A percentile compares a stretch with the other conserved stretches of the same genome.
Evolutionary conservation across 1,140 invertebrate species (phyloP).

Genomic region (Onthophagus taurus): DNA sequence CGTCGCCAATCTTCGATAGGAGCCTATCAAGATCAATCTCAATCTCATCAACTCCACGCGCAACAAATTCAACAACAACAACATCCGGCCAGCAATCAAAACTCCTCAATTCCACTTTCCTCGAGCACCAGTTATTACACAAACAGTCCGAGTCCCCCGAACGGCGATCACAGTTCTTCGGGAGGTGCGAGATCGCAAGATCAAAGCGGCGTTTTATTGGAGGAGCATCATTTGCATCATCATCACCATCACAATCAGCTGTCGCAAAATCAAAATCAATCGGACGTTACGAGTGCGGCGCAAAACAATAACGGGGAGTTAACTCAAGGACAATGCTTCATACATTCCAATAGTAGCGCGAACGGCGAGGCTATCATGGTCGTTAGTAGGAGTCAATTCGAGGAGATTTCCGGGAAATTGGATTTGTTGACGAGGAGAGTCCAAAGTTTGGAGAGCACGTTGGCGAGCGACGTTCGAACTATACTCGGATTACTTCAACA

Average conservation of each 20-base stretch:
- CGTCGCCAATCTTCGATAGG: slow-evolving; percentile 49
- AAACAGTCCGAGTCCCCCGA: slow-evolving; percentile 35
- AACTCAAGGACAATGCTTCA: slow-evolving; percentile 17
- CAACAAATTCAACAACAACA: slow-evolving; percentile 12
- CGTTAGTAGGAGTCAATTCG: slow-evolving; percentile 37
- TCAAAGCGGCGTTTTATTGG: not conserved
- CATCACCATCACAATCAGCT: slow-evolving; percentile 11
- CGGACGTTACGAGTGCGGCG: not conserved
- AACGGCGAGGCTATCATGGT: slow-evolving; percentile 30
- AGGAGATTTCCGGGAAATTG: slow-evolving; percentile 48
- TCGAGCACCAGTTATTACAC: slow-evolving; percentile 38
- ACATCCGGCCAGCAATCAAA: slow-evolving; percentile 14
- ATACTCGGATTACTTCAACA: slow-evolving; percentile 57
- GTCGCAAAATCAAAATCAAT: not conserved
- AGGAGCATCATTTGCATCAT: slow-evolving; percentile 1
- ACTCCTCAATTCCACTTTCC: slow-evolving; percentile 28
- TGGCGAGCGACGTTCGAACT: slow-evolving; percentile 54
- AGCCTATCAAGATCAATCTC: slow-evolving; percentile 42
- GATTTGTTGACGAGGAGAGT: slow-evolving; percentile 55
- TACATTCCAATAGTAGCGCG: slow-evolving; percentile 34
- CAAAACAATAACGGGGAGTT: slow-evolving; percentile 4
- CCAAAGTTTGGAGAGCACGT: slow-evolving; percentile 50
- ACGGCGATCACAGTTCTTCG: slow-evolving; percentile 9
- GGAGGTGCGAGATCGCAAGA: not conserved
- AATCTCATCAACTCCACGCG: slow-evolving; percentile 37